Evolutionary conservation across 2,113 vertebrate species (phyloP).

Genomic region (Camarhynchus parvulus): DNA sequence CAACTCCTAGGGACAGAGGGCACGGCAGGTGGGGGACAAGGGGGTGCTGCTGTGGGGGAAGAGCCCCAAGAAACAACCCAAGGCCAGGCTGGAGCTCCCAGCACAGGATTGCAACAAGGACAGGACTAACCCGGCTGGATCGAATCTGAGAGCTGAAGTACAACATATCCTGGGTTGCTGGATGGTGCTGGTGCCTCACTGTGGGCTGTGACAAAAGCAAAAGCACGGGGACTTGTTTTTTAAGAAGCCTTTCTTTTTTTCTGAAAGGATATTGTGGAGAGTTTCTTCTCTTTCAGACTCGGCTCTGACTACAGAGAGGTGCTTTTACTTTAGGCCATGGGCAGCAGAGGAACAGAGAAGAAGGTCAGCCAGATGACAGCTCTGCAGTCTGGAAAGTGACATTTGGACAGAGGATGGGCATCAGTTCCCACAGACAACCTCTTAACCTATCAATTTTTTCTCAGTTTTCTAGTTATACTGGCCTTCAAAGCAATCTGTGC

Average conservation of each 20-base stretch:
- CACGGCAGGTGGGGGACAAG: neutral
- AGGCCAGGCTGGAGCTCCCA: neutral
- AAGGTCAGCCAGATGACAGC: neutral
- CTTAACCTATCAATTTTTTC: constrained; percentile 27
- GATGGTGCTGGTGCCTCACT: neutral
- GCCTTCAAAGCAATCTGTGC: constrained; percentile 42
- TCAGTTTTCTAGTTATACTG: neutral
- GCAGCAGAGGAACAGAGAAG: neutral
- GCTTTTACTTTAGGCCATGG: neutral
- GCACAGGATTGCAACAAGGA: neutral
- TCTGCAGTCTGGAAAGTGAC: neutral
- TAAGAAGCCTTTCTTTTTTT: constrained; percentile 48
- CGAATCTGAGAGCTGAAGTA: constrained; percentile 11
- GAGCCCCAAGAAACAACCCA: neutral
- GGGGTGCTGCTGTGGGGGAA: neutral
- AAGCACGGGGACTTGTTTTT: constrained; percentile 41
- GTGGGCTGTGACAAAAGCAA: neutral
- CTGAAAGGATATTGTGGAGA: constrained; percentile 63
- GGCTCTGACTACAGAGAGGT: constrained; percentile 6
- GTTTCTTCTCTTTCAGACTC: constrained; percentile 54
- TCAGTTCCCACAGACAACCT: neutral
- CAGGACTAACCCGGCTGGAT: neutral
- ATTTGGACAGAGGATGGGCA: neutral
- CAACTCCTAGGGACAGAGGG: constrained; percentile 77
- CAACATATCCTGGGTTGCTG: neutral